Conservation (phyloP, 1,140 invertebrate genomes). For the Anastatus disparis region DNA sequence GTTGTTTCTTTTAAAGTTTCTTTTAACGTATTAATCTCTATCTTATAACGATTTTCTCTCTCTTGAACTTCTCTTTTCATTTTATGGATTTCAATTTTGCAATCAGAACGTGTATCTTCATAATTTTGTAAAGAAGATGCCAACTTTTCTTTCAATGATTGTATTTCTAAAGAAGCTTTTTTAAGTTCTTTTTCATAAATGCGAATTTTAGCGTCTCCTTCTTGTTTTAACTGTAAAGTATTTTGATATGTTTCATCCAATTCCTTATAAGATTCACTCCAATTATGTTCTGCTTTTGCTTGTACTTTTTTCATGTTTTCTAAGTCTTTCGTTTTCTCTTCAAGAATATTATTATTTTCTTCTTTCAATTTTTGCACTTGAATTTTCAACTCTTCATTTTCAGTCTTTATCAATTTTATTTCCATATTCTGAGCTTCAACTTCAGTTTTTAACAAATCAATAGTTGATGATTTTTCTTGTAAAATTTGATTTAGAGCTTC, state of each 20-base stretch:
- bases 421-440: constrained; percentile 45
- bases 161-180: constrained; percentile 47
- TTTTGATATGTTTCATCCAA: constrained; percentile 48
- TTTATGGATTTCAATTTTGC: constrained; percentile 51
- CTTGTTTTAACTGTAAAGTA: constrained; percentile 45
- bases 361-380: constrained; percentile 43
- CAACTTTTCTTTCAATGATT: constrained; percentile 50
- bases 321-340: constrained; percentile 45
- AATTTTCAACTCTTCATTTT: constrained; percentile 46
- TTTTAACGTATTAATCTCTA: constrained; percentile 54
- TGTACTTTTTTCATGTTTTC: constrained; percentile 43
- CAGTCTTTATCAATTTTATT: constrained; percentile 39
- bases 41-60: constrained; percentile 52
- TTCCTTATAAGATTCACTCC: constrained; percentile 45
- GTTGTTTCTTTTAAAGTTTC: constrained; percentile 54
- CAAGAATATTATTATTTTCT: constrained; percentile 41
- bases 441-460: constrained; percentile 52
- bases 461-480: constrained; percentile 50
- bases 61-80: constrained; percentile 52
- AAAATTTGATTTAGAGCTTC: constrained; percentile 52
- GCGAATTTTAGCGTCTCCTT: constrained; percentile 47
- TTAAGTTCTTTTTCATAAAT: constrained; percentile 51
- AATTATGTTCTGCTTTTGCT: constrained; percentile 44
- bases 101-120: constrained; percentile 52
- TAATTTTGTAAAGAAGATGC: constrained; percentile 45